Evolutionary conservation across 1,140 invertebrate genomes (phyloP).

Genomic region (Kradibia gibbosae): DNA sequence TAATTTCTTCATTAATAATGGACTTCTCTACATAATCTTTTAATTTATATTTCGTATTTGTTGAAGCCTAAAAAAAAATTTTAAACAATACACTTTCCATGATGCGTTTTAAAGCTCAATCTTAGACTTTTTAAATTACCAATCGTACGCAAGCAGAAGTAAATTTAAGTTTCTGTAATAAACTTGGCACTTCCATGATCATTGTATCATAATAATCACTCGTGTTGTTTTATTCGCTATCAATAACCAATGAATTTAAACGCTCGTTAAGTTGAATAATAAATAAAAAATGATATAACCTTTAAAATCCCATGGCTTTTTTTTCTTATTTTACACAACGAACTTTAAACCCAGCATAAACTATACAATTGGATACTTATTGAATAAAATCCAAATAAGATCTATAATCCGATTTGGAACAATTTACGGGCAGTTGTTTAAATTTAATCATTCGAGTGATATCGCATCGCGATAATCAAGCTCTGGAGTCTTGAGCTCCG

Average conservation of each 20-base stretch:
- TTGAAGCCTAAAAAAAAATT: constrained; percentile 55
- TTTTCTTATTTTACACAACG: no score
- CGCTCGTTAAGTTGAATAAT: background rate
- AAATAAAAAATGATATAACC: background rate
- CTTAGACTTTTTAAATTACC: constrained; percentile 34
- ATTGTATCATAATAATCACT: background rate
- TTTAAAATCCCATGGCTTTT: background rate
- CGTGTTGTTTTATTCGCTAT: background rate
- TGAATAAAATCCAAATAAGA: no score
- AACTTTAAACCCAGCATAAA: no score
- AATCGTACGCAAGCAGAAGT: constrained; percentile 21
- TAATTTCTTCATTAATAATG: constrained; percentile 75
- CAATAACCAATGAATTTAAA: no score
- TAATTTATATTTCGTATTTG: constrained; percentile 71
- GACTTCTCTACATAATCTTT: constrained; percentile 71
- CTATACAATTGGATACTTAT: no score
- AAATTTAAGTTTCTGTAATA: constrained; percentile 12
- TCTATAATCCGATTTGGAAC: no score
- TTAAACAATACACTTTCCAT: constrained; percentile 50
- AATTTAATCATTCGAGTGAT: no score
- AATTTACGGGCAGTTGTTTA: no score
- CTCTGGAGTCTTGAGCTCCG: no score
- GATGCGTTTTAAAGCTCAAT: background rate
- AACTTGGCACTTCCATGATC: background rate
- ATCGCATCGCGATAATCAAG: no score